Percentiles rank a stretch among this genome's conserved stretches.
Conservation (phyloP, 1,140 invertebrate genomes). For the Eumeta japonica region DNA sequence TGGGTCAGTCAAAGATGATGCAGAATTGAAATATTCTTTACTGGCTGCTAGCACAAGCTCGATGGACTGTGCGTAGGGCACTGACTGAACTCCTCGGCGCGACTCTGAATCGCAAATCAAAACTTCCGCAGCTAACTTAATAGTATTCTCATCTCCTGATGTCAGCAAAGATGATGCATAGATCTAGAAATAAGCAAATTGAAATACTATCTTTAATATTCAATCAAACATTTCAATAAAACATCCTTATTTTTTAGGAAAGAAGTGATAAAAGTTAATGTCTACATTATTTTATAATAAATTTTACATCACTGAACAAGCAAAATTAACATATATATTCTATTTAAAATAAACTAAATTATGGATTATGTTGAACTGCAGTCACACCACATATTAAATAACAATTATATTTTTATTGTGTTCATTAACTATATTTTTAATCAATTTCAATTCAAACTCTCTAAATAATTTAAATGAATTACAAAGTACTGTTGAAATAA, state of each 20-base stretch:
- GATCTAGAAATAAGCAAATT: constrained; percentile 24
- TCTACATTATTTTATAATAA: too few species aligned
- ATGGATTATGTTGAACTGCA: too few species aligned
- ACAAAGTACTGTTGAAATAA: background rate
- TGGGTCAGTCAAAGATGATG: constrained; percentile 27
- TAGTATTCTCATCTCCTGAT: constrained; percentile 29
- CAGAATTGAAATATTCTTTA: constrained; percentile 40
- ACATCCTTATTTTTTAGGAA: too few species aligned
- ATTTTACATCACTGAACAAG: too few species aligned
- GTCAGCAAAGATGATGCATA: constrained; percentile 35
- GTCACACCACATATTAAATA: too few species aligned
- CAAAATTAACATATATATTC: too few species aligned
- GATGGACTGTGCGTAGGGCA: constrained; percentile 19
- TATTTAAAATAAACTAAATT: too few species aligned
- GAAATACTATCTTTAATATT: too few species aligned
- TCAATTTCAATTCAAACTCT: background rate
- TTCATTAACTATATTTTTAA: background rate
- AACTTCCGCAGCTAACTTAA: constrained; percentile 24
- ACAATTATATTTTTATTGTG: background rate
- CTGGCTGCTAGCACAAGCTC: constrained; percentile 24
- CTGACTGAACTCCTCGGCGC: constrained; percentile 7
- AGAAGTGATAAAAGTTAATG: too few species aligned
- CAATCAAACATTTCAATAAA: too few species aligned
- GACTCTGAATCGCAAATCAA: constrained; percentile 14
- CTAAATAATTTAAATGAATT: too few species aligned